Base-by-base conservation (phyloP, 2,797 vertebrate genomes). In the Zenarchopterus dispar region DNA sequence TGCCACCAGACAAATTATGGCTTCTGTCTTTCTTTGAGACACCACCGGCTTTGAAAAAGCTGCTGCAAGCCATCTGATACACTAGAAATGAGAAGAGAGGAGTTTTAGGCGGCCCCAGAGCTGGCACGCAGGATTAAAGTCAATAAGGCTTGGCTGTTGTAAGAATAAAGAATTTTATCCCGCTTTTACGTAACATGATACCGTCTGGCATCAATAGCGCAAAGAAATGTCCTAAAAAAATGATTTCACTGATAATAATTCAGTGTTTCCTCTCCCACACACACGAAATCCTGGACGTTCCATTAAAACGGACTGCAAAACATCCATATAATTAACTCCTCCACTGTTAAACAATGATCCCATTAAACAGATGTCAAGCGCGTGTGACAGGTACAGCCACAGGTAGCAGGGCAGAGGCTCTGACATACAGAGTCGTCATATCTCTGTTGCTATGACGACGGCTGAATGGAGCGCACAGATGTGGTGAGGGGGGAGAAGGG, bases 371-470 rank as follows among this genome's bases (percentile, higher is more conserved):
- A 75, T 17, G 56, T 80, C 71, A 62, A 36, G 46, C 2, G 23
- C 19, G 48, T 0, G 2, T 43, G 63, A 63, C 75, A 74, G 71
- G 75, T 77, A 36, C 45, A 39, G 69, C 66, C 74, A 54, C 83
- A 86, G 82, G 82, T 77, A 73, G 74, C 13, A 0, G 54, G 75
- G 44, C 62, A 48, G 39, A 65, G 77, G 54, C 68, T 63, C 19
- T 68, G 74, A 86, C 81, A 80, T 9, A 84, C 57, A 43, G 80
- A 67, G 60, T 77, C 78, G 42, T 87, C 85, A 80, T 58, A 74
- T 73, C 77, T 62, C 68, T 66, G 90, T 92, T 90, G 84, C 91
- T 75, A 90, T 93, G 91, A 81, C 75, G 59, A 87, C 87, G 9
- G 70, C 80, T 86, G 87, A 5, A 88, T 86, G 84, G 62, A 33